These are phyloP conservation scores for Gymnopithys bicolor DNA, from an alignment of 2,797 vertebrate species.

Conservation along the genomic window DNA sequence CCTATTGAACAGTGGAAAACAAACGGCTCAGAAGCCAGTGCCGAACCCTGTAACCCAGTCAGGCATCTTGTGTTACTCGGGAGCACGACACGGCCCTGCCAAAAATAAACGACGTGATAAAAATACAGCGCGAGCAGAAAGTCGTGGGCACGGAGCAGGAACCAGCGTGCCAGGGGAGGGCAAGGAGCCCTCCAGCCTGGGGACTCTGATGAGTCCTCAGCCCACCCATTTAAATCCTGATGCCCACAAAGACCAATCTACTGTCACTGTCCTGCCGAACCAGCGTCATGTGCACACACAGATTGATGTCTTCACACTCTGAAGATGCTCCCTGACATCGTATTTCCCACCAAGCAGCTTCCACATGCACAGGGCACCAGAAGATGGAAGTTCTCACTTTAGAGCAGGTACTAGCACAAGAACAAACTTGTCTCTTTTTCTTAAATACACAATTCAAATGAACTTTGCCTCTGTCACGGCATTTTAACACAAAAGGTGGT, in stretches of 20 bases:
- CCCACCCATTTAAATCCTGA: background rate
- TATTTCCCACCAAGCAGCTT: background rate
- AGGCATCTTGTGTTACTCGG: background rate
- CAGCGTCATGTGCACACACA: background rate
- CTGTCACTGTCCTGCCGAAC: background rate
- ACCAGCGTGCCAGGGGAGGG: background rate
- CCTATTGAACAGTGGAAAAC: background rate
- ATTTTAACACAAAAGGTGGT: background rate
- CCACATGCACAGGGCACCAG: accelerated
- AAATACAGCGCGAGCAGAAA: background rate
- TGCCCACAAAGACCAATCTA: background rate
- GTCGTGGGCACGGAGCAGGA: background rate
- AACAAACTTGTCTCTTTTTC: background rate
- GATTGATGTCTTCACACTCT: background rate
- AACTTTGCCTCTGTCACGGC: background rate
- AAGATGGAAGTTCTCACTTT: background rate
- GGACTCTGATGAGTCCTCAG: accelerated
- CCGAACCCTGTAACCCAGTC: background rate
- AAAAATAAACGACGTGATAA: conserved; percentile 20
- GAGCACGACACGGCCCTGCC: background rate
- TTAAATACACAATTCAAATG: background rate
- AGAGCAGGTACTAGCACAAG: background rate
- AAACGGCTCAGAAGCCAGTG: background rate
- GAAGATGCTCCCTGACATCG: accelerated
- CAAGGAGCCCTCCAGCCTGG: background rate